Conservation (phyloP, 1,140 invertebrate species). For the Drosophila obscura region DNA sequence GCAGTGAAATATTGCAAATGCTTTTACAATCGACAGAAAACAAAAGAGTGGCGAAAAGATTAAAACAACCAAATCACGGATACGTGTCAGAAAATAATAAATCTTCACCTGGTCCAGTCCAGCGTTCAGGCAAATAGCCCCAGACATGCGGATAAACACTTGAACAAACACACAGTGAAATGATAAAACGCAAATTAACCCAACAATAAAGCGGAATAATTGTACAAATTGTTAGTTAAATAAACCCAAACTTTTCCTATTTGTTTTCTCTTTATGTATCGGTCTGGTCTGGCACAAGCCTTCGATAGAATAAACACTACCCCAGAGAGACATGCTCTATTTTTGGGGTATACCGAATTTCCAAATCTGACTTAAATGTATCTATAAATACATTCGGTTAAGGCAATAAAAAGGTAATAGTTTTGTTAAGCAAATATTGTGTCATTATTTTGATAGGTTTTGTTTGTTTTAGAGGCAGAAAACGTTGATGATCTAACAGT, state of each 20-base stretch:
- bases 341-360: slow-evolving; percentile 7
- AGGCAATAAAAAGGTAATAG: slow-evolving; percentile 21
- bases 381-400: background rate
- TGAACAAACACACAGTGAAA: slow-evolving; percentile 42
- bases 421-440: slow-evolving; percentile 54
- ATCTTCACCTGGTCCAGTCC: slow-evolving; percentile 38
- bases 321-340: background rate
- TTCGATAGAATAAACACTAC: slow-evolving; percentile 3
- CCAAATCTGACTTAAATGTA: slow-evolving; percentile 11
- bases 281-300: background rate
- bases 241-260: slow-evolving; percentile 44
- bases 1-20: slow-evolving; percentile 34
- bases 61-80: slow-evolving; percentile 12
- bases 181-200: slow-evolving; percentile 62
- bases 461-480: slow-evolving; percentile 15
- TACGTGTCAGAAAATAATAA: slow-evolving; percentile 14
- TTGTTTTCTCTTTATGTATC: slow-evolving; percentile 2
- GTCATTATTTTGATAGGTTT: slow-evolving; percentile 50
- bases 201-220: slow-evolving; percentile 60
- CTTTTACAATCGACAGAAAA: slow-evolving; percentile 12
- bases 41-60: background rate
- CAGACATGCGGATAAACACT: slow-evolving; percentile 46
- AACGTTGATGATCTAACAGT: slow-evolving; percentile 48
- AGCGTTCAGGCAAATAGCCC: slow-evolving; percentile 8
- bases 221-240: slow-evolving; percentile 62